phyloP scores from a whole-genome alignment of 2,113 vertebrate species.

The Butastur rufipennis region DNA sequence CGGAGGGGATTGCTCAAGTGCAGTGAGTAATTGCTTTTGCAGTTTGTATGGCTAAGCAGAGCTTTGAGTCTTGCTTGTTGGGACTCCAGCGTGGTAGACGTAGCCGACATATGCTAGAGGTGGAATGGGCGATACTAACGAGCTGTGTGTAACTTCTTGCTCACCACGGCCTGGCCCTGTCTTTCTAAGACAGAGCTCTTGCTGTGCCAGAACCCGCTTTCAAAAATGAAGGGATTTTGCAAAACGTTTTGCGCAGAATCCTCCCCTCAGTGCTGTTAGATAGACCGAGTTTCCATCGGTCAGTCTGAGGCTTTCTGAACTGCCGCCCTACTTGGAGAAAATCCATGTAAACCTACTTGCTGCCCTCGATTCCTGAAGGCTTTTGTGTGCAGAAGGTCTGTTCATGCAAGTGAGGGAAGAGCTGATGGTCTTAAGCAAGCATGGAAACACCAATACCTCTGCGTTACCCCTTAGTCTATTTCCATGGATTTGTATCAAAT shows the following conservation, averaged over 20 bases:
- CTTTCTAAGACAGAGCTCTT: not conserved
- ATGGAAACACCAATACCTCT: rapidly evolving
- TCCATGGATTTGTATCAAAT: rapidly evolving
- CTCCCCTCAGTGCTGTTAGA: not conserved
- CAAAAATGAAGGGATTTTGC: not conserved
- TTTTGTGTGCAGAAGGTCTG: not conserved
- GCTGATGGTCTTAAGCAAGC: not conserved
- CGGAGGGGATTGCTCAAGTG: not conserved
- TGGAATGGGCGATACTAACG: rapidly evolving
- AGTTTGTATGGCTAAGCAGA: not conserved
- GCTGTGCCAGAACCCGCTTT: not conserved
- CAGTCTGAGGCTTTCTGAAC: not conserved
- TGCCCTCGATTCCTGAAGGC: not conserved
- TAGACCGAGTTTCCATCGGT: not conserved
- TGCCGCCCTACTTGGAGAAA: conserved; percentile 22
- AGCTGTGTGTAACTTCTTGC: not conserved
- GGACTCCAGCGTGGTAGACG: rapidly evolving
- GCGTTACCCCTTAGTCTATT: rapidly evolving
- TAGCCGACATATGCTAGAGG: rapidly evolving
- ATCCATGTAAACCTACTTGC: not conserved
- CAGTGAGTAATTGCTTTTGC: not conserved
- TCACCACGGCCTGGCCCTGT: rapidly evolving
- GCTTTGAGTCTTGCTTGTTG: not conserved
- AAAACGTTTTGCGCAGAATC: not conserved
- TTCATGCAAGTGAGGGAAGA: not conserved